A percentile compares a stretch with the other conserved stretches of the same genome.
Evolutionary conservation across 2,888 invertebrate genomes (phyloP).

Genomic region (Stegana nigrithorax): DNA sequence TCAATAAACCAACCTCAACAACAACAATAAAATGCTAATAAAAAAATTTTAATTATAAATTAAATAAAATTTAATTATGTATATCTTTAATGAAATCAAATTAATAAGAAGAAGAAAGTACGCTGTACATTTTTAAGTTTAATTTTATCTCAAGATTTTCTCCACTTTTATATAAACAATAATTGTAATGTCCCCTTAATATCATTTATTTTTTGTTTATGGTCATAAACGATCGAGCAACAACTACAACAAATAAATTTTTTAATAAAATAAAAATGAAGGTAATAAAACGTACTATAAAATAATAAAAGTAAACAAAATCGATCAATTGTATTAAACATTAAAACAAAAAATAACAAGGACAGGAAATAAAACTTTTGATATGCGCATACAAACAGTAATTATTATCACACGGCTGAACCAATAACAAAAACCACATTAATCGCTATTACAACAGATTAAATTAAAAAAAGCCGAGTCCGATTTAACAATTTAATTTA

Average conservation of each 20-base stretch:
- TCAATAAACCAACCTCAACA: neutral
- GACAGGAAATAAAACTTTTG: neutral
- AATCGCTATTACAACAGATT: no score
- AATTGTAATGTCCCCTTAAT: constrained; percentile 9
- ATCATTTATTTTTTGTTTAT: constrained; percentile 4
- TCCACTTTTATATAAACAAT: constrained; percentile 1
- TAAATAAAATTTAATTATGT: constrained; percentile 29
- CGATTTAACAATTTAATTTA: no score
- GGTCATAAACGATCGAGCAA: constrained; percentile 8
- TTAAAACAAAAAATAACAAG: no score
- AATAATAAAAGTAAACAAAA: constrained; percentile 20
- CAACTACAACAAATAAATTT: neutral
- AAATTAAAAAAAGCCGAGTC: no score
- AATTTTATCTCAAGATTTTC: constrained; percentile 2
- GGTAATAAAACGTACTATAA: constrained; percentile 19
- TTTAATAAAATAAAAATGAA: constrained; percentile 5
- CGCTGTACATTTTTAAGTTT: constrained; percentile 16
- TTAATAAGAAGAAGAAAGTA: constrained; percentile 19
- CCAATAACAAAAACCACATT: no score
- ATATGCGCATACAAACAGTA: no score
- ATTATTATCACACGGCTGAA: no score
- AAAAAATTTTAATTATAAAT: constrained; percentile 3
- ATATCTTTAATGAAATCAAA: constrained; percentile 19
- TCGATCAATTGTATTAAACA: constrained; percentile 12
- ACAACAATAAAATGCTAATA: constrained; percentile 6